Conservation (phyloP, 2,797 vertebrate genomes). For the Lutra lutra region DNA sequence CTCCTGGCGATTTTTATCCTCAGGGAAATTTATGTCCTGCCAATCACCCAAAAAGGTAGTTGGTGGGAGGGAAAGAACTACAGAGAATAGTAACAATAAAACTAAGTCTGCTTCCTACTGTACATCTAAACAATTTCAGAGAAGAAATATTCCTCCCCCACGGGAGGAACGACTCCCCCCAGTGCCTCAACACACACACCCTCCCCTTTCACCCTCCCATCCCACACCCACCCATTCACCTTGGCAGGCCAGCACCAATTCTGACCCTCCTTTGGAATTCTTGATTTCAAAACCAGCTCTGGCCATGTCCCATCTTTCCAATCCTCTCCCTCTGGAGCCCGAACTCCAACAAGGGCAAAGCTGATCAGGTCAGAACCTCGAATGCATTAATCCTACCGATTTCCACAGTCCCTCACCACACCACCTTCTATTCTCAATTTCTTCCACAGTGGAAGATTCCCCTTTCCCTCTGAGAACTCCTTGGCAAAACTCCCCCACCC, state of each 20-base stretch:
- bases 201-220: no score
- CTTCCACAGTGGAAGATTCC: background rate
- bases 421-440: background rate
- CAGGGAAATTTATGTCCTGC: background rate
- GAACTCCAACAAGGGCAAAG: background rate
- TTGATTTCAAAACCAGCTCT: conserved; percentile 28
- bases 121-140: background rate
- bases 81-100: background rate
- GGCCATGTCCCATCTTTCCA: background rate
- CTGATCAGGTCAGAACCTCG: background rate
- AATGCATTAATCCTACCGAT: background rate
- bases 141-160: background rate
- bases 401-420: background rate
- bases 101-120: background rate
- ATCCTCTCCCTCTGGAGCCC: background rate
- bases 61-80: background rate
- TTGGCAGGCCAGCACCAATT: background rate
- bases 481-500: conserved; percentile 16
- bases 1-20: conserved; percentile 2
- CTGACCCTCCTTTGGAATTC: background rate
- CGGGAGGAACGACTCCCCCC: background rate
- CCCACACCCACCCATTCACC: background rate
- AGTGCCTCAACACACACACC: background rate
- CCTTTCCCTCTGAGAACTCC: background rate
- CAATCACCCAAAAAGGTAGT: background rate